Evolutionary conservation across 2,113 vertebrate genomes (phyloP).

Genomic region (Tragelaphus buxtoni): DNA sequence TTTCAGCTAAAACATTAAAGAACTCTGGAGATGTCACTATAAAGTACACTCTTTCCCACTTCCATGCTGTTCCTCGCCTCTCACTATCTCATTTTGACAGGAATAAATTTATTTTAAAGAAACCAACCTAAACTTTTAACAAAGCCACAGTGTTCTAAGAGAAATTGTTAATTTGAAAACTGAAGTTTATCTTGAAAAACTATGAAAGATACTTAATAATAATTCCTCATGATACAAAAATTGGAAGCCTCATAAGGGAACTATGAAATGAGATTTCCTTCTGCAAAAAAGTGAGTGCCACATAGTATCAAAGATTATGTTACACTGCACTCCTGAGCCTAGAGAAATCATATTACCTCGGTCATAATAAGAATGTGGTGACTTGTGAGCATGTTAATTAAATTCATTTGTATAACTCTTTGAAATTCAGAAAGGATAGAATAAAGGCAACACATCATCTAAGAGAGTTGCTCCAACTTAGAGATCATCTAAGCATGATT

Average conservation of each 20-base stretch:
- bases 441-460: neutral
- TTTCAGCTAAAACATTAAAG: slow-evolving; percentile 29
- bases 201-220: neutral
- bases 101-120: slow-evolving; percentile 45
- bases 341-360: neutral
- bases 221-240: slow-evolving; percentile 31
- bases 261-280: neutral
- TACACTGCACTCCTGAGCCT: neutral
- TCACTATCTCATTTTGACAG: slow-evolving; percentile 8
- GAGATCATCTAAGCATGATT: neutral
- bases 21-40: neutral
- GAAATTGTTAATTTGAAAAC: slow-evolving; percentile 40
- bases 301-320: neutral
- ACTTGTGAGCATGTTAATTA: neutral
- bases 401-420: neutral
- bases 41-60: neutral
- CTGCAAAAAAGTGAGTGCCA: neutral
- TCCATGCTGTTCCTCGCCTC: neutral
- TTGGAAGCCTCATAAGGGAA: neutral
- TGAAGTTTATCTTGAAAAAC: slow-evolving; percentile 23
- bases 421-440: neutral
- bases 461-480: neutral
- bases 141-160: slow-evolving; percentile 22
- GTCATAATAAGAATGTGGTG: neutral
- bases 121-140: slow-evolving; percentile 2